Conservation (phyloP, 2,797 vertebrate species). For the Enteromius viviparus region DNA sequence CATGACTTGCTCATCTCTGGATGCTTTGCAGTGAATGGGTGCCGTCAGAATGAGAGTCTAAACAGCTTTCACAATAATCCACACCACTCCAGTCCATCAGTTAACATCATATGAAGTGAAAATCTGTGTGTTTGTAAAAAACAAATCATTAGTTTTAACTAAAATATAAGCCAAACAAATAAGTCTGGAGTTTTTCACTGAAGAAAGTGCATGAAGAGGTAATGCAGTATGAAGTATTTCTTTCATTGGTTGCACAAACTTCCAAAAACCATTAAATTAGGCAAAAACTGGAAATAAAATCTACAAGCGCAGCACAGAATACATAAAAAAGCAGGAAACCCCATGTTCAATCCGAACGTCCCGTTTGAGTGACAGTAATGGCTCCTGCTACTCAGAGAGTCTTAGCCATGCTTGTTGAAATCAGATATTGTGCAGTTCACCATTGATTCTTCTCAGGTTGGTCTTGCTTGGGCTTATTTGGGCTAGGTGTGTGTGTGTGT, state of each 20-base stretch:
- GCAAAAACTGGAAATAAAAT: neutral
- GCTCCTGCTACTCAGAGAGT: neutral
- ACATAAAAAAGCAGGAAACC: slow-evolving; percentile 6
- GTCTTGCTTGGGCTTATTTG: slow-evolving; percentile 63
- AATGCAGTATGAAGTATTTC: neutral
- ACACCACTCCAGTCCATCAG: neutral
- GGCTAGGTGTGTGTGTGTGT: slow-evolving; percentile 23
- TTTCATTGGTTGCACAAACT: neutral
- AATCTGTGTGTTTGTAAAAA: neutral
- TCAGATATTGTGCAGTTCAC: slow-evolving; percentile 59
- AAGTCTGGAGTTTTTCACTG: neutral
- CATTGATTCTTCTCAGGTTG: slow-evolving; percentile 72
- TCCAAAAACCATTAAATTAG: neutral
- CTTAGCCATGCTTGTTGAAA: slow-evolving; percentile 44
- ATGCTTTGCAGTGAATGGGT: neutral
- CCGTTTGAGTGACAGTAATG: slow-evolving; percentile 43
- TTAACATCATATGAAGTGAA: neutral
- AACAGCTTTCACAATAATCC: neutral
- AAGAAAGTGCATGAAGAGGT: neutral
- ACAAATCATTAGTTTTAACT: neutral
- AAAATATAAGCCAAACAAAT: neutral
- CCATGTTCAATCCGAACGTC: neutral
- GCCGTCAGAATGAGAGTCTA: neutral
- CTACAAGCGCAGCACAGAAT: neutral
- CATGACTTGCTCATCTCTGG: neutral